Percentiles rank a stretch among this genome's conserved stretches.
Evolutionary conservation across 1,140 invertebrate genomes (phyloP).

Genomic region (Drosophila gunungcola): DNA sequence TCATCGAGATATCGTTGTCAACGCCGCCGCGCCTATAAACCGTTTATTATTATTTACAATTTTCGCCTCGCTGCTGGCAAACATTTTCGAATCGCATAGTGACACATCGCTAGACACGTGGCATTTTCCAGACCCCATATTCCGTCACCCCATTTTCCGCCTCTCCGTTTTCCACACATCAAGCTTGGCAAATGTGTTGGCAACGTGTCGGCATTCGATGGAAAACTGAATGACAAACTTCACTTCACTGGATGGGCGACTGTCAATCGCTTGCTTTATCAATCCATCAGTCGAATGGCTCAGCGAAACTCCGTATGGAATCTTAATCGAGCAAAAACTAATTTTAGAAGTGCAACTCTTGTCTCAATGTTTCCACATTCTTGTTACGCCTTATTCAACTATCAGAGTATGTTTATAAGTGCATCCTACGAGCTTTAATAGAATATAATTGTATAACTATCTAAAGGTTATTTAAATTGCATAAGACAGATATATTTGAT

Average conservation of each 20-base stretch:
- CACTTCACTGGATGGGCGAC: conserved; percentile 26
- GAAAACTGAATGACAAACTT: conserved; percentile 35
- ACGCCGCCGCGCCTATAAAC: conserved; percentile 52
- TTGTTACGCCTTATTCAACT: too few species aligned
- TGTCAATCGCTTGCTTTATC: conserved; percentile 54
- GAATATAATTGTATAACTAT: too few species aligned
- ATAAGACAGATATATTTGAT: conserved; percentile 13
- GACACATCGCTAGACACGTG: conserved; percentile 67
- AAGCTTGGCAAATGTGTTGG: conserved; percentile 57
- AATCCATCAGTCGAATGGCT: conserved; percentile 54
- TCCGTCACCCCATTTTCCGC: neutral
- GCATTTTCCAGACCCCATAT: conserved; percentile 22
- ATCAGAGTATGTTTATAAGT: too few species aligned
- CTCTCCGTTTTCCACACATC: conserved; percentile 8
- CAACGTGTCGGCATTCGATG: conserved; percentile 51
- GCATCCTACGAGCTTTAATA: too few species aligned
- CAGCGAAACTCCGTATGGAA: conserved; percentile 15
- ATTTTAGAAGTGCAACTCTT: neutral
- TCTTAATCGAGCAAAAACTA: conserved; percentile 27
- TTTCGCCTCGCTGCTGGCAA: conserved; percentile 47
- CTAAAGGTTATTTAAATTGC: too few species aligned
- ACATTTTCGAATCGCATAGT: conserved; percentile 56
- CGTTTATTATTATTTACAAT: conserved; percentile 77
- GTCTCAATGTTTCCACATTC: neutral
- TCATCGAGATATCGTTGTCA: conserved; percentile 49